Percentiles rank a stretch among this genome's conserved stretches.
Evolutionary conservation across 2,888 invertebrate genomes (phyloP).

Genomic region (Metellina segmentata): DNA sequence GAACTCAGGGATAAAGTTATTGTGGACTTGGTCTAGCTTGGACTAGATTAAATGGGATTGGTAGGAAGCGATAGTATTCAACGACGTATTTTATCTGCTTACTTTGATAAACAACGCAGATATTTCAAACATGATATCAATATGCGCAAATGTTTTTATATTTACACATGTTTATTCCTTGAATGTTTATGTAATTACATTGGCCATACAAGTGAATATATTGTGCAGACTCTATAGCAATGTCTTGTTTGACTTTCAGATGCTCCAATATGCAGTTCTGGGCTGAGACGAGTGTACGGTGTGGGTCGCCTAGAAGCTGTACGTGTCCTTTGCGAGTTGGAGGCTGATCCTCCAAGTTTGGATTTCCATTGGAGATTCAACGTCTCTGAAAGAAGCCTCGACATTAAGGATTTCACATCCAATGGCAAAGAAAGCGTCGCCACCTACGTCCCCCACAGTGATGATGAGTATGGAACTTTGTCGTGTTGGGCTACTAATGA

Average conservation of each 20-base stretch:
- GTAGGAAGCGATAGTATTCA: too few species aligned
- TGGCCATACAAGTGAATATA: too few species aligned
- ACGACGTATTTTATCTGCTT: too few species aligned
- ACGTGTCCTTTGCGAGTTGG: constrained; percentile 77
- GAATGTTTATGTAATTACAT: too few species aligned
- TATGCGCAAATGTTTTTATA: too few species aligned
- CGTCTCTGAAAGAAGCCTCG: constrained; percentile 84
- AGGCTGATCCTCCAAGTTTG: constrained; percentile 81
- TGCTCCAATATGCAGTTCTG: constrained; percentile 77
- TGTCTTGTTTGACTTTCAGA: constrained; percentile 82
- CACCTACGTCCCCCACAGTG: constrained; percentile 93
- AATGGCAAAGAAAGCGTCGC: constrained; percentile 90
- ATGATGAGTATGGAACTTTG: constrained; percentile 94
- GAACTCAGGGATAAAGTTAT: too few species aligned
- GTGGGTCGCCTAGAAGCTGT: constrained; percentile 78
- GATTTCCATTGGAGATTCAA: constrained; percentile 97
- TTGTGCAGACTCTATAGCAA: neutral
- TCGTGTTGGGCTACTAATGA: constrained; percentile 91
- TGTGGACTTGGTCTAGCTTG: too few species aligned
- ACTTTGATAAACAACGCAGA: too few species aligned
- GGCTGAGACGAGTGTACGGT: constrained; percentile 77
- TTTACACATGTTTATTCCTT: too few species aligned
- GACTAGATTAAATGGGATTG: too few species aligned
- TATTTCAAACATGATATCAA: too few species aligned
- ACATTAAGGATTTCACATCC: constrained; percentile 83